These are phyloP conservation scores for Argentina silus DNA, from an alignment of 2,797 vertebrate species.

Conservation along the genomic window DNA sequence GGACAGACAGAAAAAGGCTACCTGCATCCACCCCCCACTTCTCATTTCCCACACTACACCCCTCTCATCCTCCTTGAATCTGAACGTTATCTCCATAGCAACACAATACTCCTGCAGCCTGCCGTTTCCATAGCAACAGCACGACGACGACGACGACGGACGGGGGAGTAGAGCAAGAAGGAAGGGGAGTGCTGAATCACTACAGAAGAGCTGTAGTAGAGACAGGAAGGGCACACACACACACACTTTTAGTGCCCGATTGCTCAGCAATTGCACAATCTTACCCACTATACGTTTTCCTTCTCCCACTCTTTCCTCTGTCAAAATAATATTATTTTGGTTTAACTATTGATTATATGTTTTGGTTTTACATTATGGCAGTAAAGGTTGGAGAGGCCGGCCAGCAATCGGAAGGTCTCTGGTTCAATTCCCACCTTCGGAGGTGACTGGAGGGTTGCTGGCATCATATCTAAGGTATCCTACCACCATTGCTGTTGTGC, in stretches of 20 bases:
- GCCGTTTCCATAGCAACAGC: conserved; percentile 79
- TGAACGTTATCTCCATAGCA: conserved; percentile 77
- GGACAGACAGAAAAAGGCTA: conserved; percentile 54
- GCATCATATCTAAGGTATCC: too few relatives aligned
- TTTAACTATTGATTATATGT: too few relatives aligned
- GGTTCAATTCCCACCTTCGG: too few relatives aligned
- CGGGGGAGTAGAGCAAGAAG: conserved; percentile 48
- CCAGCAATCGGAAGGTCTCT: too few relatives aligned
- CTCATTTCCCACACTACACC: conserved; percentile 37
- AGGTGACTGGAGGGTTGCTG: too few relatives aligned
- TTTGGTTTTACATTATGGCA: too few relatives aligned
- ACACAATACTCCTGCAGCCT: conserved; percentile 81
- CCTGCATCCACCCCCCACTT: conserved; percentile 58
- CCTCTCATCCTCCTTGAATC: conserved; percentile 73
- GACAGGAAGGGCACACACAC: conserved; percentile 51
- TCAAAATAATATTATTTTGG: too few relatives aligned
- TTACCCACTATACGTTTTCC: neutral
- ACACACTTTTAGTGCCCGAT: neutral
- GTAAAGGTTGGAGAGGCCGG: too few relatives aligned
- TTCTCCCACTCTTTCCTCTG: neutral
- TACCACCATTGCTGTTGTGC: neutral
- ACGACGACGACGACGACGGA: conserved; percentile 36
- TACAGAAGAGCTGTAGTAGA: conserved; percentile 64
- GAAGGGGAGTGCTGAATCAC: conserved; percentile 73
- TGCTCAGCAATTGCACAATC: conserved; percentile 4